These are phyloP conservation scores for Brevimyrus niger DNA, from an alignment of 2,113 vertebrate genomes.

Conservation along the genomic window DNA sequence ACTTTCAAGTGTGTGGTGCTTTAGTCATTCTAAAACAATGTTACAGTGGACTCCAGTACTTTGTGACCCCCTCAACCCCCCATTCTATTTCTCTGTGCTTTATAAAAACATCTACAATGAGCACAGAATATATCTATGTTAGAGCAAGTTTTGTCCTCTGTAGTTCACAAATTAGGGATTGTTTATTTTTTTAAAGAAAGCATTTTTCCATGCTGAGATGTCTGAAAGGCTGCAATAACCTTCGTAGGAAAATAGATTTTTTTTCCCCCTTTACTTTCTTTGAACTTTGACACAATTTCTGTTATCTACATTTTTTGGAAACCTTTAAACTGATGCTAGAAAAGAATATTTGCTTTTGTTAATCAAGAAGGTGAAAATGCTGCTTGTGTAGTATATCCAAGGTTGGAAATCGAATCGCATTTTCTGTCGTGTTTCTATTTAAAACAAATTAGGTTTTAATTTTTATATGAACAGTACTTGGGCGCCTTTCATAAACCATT, in stretches of 20 bases:
- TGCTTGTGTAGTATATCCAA: constrained; percentile 2
- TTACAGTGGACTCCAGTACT: constrained; percentile 47
- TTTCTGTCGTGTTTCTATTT: background rate
- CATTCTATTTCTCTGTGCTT: background rate
- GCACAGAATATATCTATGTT: background rate
- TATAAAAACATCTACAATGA: background rate
- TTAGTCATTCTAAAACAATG: constrained; percentile 59
- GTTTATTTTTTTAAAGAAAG: constrained; percentile 1
- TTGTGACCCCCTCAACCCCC: constrained; percentile 42
- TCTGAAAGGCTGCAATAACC: constrained; percentile 13
- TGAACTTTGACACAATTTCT: background rate
- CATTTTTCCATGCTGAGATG: background rate
- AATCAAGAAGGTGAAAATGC: background rate
- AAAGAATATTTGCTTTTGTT: background rate
- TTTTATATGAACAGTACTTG: background rate
- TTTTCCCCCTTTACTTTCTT: background rate
- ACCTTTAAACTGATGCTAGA: background rate
- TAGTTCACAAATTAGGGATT: constrained; percentile 5
- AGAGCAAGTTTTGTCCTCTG: constrained; percentile 3
- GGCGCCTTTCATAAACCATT: background rate
- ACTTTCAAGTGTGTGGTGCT: constrained; percentile 29
- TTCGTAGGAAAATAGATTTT: background rate
- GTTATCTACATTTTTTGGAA: constrained; percentile 2
- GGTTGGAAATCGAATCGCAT: background rate
- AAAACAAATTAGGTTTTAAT: background rate